Evolutionary conservation across 2,113 vertebrate genomes (phyloP).

Genomic region (Elaphurus davidianus): DNA sequence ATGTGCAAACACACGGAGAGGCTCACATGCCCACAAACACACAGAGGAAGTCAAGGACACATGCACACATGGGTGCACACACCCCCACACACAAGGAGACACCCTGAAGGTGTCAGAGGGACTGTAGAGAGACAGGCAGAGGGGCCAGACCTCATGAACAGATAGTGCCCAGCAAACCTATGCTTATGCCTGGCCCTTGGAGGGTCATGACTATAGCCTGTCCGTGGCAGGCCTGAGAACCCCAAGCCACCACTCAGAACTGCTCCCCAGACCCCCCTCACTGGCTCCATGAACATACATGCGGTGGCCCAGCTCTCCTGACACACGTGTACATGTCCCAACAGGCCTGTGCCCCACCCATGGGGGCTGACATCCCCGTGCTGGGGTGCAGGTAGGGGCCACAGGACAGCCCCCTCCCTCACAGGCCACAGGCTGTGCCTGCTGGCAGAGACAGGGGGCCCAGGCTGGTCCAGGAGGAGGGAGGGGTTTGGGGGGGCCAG

Average conservation of each 20-base stretch:
- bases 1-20: background rate
- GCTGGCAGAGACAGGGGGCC: conserved; percentile 61
- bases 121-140: background rate
- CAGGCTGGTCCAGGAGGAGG: conserved; percentile 30
- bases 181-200: background rate
- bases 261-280: background rate
- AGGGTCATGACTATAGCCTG: background rate
- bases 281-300: background rate
- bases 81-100: background rate
- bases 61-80: background rate
- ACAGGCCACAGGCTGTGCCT: conserved; percentile 35
- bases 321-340: conserved; percentile 45
- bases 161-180: background rate
- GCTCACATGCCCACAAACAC: background rate
- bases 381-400: conserved; percentile 23
- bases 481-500: conserved; percentile 60
- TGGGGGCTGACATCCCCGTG: conserved; percentile 46
- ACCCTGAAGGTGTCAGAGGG: background rate
- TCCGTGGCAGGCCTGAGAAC: background rate
- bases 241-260: background rate
- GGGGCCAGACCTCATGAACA: background rate
- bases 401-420: conserved; percentile 6
- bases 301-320: conserved; percentile 31
- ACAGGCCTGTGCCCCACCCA: conserved; percentile 62
- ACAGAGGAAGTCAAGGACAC: background rate